Evolutionary conservation across 2,888 invertebrate genomes (phyloP), one percentile per base, ranked within the genome.

Genomic region (Dasypolia templi): DNA sequence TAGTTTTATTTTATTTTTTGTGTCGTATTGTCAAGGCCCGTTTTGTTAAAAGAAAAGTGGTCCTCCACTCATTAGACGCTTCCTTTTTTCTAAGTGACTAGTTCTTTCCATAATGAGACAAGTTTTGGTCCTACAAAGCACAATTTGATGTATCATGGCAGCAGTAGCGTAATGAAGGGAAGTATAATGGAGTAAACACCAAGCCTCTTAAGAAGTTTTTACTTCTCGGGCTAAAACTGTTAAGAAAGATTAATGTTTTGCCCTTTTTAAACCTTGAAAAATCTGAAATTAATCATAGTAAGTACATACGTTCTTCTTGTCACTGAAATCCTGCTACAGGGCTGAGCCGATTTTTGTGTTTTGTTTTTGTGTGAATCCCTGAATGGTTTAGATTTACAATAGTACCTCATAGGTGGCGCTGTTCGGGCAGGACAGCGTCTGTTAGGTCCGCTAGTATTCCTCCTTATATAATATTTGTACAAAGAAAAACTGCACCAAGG

Each of bases 1-100:
- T 26, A 32, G 29, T 42, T 11, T 63, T 29, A n/a, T n/a, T n/a
- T n/a, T n/a, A n/a, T n/a, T 67, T 81, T 64, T 68, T 55, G 12
- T 12, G 26, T 26, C 26, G 19, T 32, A 26, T n/a, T 44, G 26
- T 49, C 14, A 14, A 44, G 14, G 42, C 49, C 29, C 7, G 26
- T 69, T 39, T 19, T 70, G 44, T 65, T 61, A 42, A 39, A 62
- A 74, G 53, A 66, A 66, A 73, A 51, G 29, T 56, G 32, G 56
- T 65, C 70, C 62, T 53, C 1, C 14, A 22, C 63, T 81, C 77
- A 70, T 82, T 82, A 70, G 61, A 32, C 6, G 59, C n/a, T 79
- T 81, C 67, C 69, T 61, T 61, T 76, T 73, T 77, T 69, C 29
- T 35, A 29, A 59, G 69, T 66, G 32, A 67, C 29, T 81, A 51